Evolutionary conservation across 2,113 vertebrate species (phyloP).

Genomic region (Actinemys pallida): DNA sequence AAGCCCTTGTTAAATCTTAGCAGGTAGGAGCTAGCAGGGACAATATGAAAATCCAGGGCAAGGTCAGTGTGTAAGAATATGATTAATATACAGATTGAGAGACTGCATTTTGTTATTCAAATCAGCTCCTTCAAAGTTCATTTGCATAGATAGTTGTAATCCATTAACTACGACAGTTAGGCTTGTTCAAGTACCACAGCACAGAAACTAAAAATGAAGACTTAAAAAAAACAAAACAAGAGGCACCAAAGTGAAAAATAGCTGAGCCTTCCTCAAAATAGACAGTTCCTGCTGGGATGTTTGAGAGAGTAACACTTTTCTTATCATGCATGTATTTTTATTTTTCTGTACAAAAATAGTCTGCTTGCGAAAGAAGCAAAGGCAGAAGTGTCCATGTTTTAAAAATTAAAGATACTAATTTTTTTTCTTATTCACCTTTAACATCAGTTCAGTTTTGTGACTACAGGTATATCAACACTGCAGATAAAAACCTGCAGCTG

Average conservation of each 20-base stretch:
- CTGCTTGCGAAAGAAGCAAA: neutral
- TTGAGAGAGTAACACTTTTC: neutral
- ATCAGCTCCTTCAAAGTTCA: conserved; percentile 17
- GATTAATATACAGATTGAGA: neutral
- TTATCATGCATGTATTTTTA: neutral
- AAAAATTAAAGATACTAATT: conserved; percentile 43
- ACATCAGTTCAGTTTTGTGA: neutral
- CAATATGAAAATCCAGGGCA: neutral
- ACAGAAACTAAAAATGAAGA: conserved; percentile 22
- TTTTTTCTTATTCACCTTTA: neutral
- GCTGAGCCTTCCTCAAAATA: neutral
- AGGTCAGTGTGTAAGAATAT: neutral
- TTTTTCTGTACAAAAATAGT: neutral
- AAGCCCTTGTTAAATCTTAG: neutral
- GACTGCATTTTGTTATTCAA: conserved; percentile 41
- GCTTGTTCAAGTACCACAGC: conserved; percentile 31
- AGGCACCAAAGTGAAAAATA: neutral
- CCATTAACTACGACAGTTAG: conserved; percentile 35
- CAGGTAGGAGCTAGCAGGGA: neutral
- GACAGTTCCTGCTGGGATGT: neutral
- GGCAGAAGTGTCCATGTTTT: rapidly evolving
- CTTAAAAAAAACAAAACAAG: neutral
- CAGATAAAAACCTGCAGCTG: neutral
- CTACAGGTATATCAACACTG: neutral
- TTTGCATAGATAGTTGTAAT: conserved; percentile 34